Base-by-base conservation (phyloP, 2,888 invertebrate species). In the Caenorhabditis imperialis region DNA sequence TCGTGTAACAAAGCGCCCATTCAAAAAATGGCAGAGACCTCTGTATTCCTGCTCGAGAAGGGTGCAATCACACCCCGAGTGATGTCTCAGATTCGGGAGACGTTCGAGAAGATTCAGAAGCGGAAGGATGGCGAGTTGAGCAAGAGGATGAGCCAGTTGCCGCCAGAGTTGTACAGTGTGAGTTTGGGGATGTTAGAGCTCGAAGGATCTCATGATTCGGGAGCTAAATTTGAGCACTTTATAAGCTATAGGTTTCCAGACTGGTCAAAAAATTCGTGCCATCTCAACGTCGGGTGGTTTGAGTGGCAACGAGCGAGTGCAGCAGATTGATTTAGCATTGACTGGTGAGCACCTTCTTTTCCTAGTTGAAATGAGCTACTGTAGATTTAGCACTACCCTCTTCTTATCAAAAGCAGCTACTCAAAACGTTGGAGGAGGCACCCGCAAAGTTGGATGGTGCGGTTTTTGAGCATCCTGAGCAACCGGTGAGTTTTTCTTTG, bases 1-100 rank as follows among this genome's bases (percentile, higher is more conserved):
- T 79, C 79, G 2, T 79, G 79, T 35, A 80, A 80, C 55, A 80
- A 80, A 25, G 71, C 80, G 8, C 76, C 77, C 33, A 67, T 80
- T 47, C 80, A 80, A 48, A 80, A 80, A 51, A 61, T 78, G 58
- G 63, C 80, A 0, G 78, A 78, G 47, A 73, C 62, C 8, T 76
- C 73, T 6, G 65, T 71, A 1, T 71, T 63, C 40, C 62, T 78
- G 6, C 53, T 75, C 3, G 60, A 70, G n/a, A 73, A 75, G 22
- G 73, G 75, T 23, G 62, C 73, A 5, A 70, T 71, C 8, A 65
- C 61, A 25, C 74, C 74, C 2, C 54, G 22, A 47, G 74, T 75
- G 2, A 70, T 75, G 69, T 53, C 58, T 50, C 54, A 70, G 20
- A 70, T 75, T 1, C 42, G 62, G 44, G 55, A 69, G 8, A 25